Evolutionary conservation across 2,888 invertebrate species (phyloP).

Genomic region (Rotaria magnacalcarata): DNA sequence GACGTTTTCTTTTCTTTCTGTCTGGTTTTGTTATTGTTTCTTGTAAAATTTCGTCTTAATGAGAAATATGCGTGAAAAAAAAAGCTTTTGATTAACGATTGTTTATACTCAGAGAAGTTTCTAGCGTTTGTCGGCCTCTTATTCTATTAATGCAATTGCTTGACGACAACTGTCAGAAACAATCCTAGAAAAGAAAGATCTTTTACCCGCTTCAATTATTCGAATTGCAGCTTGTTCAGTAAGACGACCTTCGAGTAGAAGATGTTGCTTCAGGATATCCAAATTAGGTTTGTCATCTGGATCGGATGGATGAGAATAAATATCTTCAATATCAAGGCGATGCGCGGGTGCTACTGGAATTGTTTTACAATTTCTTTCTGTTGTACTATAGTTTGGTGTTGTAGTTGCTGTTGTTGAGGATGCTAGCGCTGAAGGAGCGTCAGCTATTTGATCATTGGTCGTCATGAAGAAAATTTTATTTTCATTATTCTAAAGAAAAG

Average conservation of each 20-base stretch:
- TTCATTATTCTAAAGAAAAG: neutral
- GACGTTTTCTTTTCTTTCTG: too few species aligned
- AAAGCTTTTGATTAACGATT: neutral
- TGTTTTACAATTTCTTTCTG: neutral
- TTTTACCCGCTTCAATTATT: constrained; percentile 73
- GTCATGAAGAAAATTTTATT: neutral
- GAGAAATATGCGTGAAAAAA: too few species aligned
- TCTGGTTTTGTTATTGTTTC: too few species aligned
- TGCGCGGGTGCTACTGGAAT: neutral
- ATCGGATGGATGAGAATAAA: neutral
- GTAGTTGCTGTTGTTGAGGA: neutral
- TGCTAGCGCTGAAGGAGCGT: neutral
- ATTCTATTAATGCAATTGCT: too few species aligned
- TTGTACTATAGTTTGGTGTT: neutral
- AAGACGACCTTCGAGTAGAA: constrained; percentile 94
- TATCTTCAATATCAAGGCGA: neutral
- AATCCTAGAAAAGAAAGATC: neutral
- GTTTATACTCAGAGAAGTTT: neutral
- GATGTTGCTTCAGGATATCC: constrained; percentile 96
- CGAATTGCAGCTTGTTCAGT: constrained; percentile 93
- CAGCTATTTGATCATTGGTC: neutral
- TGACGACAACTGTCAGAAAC: too few species aligned
- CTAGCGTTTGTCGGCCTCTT: too few species aligned
- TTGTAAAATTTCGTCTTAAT: too few species aligned
- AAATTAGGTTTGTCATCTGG: constrained; percentile 68